These are phyloP conservation scores for Gulo gulo DNA, from an alignment of 2,113 vertebrate species.

Conservation along the genomic window DNA sequence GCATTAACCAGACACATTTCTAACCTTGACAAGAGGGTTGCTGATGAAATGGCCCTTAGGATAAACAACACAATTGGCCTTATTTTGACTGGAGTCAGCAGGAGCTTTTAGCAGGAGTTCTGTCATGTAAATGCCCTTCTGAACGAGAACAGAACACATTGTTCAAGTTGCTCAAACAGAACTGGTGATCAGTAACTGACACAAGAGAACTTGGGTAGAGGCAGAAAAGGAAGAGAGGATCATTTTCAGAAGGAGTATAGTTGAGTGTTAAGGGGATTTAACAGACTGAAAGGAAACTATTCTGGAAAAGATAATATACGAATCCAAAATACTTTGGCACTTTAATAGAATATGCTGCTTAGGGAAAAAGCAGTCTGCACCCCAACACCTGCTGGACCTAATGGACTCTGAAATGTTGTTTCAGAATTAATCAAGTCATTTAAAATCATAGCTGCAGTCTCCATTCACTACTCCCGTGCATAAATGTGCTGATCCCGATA, in stretches of 20 bases:
- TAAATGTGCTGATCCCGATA: slow-evolving; percentile 92
- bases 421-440: slow-evolving; percentile 91
- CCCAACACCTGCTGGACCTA: slow-evolving; percentile 87
- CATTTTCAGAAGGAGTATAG: slow-evolving; percentile 28
- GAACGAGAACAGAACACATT: slow-evolving; percentile 51
- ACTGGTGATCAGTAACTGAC: slow-evolving; percentile 25
- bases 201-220: neutral
- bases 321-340: slow-evolving; percentile 65
- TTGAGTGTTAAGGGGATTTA: slow-evolving; percentile 3
- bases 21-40: slow-evolving; percentile 46
- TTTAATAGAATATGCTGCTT: slow-evolving; percentile 73
- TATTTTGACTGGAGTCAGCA: neutral
- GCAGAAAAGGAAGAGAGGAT: slow-evolving; percentile 14
- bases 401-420: slow-evolving; percentile 89
- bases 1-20: slow-evolving; percentile 39
- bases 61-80: slow-evolving; percentile 56
- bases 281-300: slow-evolving; percentile 53
- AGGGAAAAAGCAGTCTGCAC: slow-evolving; percentile 73
- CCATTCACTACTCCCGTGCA: slow-evolving; percentile 85
- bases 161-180: slow-evolving; percentile 22
- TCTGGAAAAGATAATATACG: slow-evolving; percentile 46
- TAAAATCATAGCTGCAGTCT: slow-evolving; percentile 89
- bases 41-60: slow-evolving; percentile 31
- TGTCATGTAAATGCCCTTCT: slow-evolving; percentile 44
- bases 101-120: slow-evolving; percentile 39